A percentile compares a stretch with the other conserved stretches of the same genome.
Evolutionary conservation across 2,797 vertebrate genomes (phyloP).

Genomic region (Acanthis flammea): DNA sequence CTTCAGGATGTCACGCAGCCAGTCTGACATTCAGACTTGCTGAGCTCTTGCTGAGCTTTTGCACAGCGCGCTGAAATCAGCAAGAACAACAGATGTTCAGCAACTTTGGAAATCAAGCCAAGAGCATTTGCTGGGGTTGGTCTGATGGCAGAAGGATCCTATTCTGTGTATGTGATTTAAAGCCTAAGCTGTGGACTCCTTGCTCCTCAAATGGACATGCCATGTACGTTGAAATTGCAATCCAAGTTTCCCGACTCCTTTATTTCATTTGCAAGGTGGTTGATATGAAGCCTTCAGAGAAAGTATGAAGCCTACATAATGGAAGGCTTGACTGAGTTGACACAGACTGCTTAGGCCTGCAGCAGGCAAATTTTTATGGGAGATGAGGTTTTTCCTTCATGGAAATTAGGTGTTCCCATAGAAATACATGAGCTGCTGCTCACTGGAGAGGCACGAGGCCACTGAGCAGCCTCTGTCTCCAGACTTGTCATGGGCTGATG

Average conservation of each 20-base stretch:
- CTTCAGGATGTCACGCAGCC: conserved; percentile 1
- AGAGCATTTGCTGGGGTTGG: background rate
- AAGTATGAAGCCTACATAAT: background rate
- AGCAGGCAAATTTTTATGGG: background rate
- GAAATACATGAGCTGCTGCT: background rate
- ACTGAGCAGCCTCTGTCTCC: background rate
- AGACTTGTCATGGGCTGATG: background rate
- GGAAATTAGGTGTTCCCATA: background rate
- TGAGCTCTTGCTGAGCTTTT: conserved; percentile 17
- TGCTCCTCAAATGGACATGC: background rate
- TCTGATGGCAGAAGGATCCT: background rate
- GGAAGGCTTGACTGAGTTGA: background rate
- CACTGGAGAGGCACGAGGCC: background rate
- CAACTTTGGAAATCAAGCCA: background rate
- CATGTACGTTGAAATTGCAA: background rate
- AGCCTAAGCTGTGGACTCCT: background rate
- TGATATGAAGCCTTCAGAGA: background rate
- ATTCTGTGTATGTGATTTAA: background rate
- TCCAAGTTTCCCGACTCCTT: background rate
- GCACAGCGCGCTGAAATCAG: background rate
- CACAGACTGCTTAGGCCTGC: background rate
- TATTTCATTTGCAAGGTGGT: background rate
- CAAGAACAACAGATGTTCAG: conserved; percentile 23
- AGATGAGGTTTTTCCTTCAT: background rate
- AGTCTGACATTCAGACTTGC: background rate